These are phyloP conservation scores for Protomyctophum bolini DNA, from an alignment of 2,113 vertebrate species.

Conservation along the genomic window DNA sequence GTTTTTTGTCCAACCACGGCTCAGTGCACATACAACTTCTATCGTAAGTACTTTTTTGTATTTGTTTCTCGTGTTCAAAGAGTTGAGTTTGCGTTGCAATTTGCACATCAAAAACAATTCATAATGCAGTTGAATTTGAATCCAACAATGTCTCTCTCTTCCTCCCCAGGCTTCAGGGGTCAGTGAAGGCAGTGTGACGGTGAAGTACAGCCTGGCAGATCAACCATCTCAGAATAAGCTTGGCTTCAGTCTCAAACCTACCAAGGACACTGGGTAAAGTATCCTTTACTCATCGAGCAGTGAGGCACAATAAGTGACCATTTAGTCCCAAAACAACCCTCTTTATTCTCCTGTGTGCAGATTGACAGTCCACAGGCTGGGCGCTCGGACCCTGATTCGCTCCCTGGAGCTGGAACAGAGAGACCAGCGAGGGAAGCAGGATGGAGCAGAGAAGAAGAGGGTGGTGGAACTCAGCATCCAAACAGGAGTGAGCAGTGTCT, in stretches of 20 bases:
- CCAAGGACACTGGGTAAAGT: conserved; percentile 63
- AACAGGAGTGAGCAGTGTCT: conserved; percentile 79
- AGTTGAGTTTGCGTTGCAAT: too few relatives aligned
- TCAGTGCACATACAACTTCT: too few relatives aligned
- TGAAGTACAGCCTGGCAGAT: conserved; percentile 69
- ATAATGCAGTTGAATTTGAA: too few relatives aligned
- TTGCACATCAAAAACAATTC: too few relatives aligned
- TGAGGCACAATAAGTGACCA: too few relatives aligned
- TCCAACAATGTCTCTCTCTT: conserved; percentile 3
- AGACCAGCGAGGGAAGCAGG: conserved; percentile 1
- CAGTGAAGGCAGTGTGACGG: conserved; percentile 59
- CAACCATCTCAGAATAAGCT: conserved; percentile 59
- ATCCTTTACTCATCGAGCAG: background rate
- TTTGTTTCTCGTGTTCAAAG: too few relatives aligned
- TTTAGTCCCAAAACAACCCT: too few relatives aligned
- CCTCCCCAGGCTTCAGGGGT: conserved; percentile 43
- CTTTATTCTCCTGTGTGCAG: too few relatives aligned
- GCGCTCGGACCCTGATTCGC: conserved; percentile 77
- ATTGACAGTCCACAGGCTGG: conserved; percentile 80
- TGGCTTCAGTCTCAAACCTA: conserved; percentile 60
- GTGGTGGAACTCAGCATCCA: conserved; percentile 78
- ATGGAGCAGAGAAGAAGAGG: conserved; percentile 52
- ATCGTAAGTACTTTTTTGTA: too few relatives aligned
- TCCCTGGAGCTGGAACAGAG: conserved; percentile 65
- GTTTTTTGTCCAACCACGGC: too few relatives aligned